phyloP scores from a whole-genome alignment of 2,888 invertebrate genomes.

The Julus scanicus region DNA sequence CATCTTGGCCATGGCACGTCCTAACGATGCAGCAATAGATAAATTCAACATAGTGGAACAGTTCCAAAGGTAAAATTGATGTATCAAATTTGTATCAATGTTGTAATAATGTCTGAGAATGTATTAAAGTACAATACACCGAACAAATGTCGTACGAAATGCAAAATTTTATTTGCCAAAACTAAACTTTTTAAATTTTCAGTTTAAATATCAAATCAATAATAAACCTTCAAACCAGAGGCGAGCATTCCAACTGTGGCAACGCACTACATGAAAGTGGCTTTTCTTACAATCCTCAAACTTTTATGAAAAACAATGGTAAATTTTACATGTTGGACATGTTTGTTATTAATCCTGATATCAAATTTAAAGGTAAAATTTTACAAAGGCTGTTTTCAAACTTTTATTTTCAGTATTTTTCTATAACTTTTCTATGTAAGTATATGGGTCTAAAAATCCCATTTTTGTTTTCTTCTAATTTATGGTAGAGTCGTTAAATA shows the following conservation, averaged over 20 bases:
- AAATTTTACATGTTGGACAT: conserved; percentile 65
- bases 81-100: too few species aligned
- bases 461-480: too few species aligned
- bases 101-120: too few species aligned
- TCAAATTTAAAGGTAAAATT: not conserved
- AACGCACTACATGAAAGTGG: conserved; percentile 78
- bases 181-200: conserved; percentile 58
- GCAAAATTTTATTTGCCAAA: not conserved
- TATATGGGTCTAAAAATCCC: conserved; percentile 53
- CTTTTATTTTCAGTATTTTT: conserved; percentile 77
- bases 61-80: conserved; percentile 72
- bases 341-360: not conserved
- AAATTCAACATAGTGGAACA: conserved; percentile 82
- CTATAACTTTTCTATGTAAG: conserved; percentile 83
- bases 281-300: conserved; percentile 85
- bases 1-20: conserved; percentile 89
- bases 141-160: not conserved
- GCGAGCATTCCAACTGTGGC: conserved; percentile 89
- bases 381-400: conserved; percentile 41
- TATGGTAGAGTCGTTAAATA: too few species aligned
- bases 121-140: too few species aligned
- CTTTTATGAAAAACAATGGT: conserved; percentile 88
- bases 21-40: conserved; percentile 78
- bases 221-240: conserved; percentile 85
- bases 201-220: conserved; percentile 84